phyloP scores from a whole-genome alignment of 2,888 invertebrate genomes.

The Masnerella sp. region DNA sequence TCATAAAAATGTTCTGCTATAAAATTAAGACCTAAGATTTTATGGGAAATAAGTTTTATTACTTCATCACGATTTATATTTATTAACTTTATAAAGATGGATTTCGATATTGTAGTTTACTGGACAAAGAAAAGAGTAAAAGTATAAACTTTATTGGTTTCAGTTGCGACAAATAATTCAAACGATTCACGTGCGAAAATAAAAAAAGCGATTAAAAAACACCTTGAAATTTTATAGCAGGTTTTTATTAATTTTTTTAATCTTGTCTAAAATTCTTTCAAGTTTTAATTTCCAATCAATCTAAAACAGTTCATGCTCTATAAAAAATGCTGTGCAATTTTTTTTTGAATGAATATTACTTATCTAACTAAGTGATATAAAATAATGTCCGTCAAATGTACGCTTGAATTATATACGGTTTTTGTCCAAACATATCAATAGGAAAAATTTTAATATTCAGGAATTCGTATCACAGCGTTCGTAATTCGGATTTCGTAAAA shows the following conservation, averaged over 20 bases:
- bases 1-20: not conserved
- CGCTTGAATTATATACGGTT: no score
- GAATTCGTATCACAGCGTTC: not conserved
- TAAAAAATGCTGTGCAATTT: no score
- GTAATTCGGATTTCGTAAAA: no score
- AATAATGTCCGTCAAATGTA: no score
- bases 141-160: not conserved
- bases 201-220: no score
- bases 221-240: not conserved
- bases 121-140: not conserved
- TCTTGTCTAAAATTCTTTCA: no score
- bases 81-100: not conserved
- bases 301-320: no score
- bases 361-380: no score
- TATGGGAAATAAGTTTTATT: constrained; percentile 2
- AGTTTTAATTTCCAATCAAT: no score
- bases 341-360: no score
- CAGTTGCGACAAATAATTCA: not conserved
- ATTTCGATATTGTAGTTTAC: not conserved
- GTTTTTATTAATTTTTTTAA: not conserved
- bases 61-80: constrained; percentile 1
- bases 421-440: no score
- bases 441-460: no score
- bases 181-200: not conserved
- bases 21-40: not conserved